Evolutionary conservation across 2,113 vertebrate genomes (phyloP), one percentile per base, ranked within the genome.

Genomic region (Aegypius monachus): DNA sequence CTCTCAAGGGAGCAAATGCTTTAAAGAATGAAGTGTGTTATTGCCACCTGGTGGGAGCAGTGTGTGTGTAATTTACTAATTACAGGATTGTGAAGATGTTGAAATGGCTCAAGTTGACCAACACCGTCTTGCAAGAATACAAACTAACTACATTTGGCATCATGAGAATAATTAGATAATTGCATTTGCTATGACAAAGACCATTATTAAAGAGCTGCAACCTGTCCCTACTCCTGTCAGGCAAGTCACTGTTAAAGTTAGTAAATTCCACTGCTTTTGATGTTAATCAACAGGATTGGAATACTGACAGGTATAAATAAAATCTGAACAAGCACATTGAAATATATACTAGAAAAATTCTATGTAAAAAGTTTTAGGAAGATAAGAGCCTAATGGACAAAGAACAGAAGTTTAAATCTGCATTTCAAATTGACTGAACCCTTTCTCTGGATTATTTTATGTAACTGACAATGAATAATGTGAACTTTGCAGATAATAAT

Each of bases 1-100:
- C 95, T 97, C 96, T 95, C 96, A 91, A 95, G 97, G 96, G 97
- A 97, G 47, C 20, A 79, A 79, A 71, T 36, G 13, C 61, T 74
- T 81, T 63, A 38, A 65, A 65, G 62, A 40, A 18, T 32, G 36
- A 95, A 65, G 88, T 59, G 66, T 61, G 40, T 68, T 90, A 80
- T 50, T 95, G 96, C 93, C 96, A 90, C 58, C 96, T 96, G 74
- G 78, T 93, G 96, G 95, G 42, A 85, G 27, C 13, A 17, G 43
- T 55, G 40, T n/a, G 40, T 32, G 7, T 61, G 17, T 23, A 62
- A 70, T 1, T 5, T 42, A 10, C 6, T 40, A 66, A 40, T 70
- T 40, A 17, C 29, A 27, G 52, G 21, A 47, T 4, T 22, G 40
- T 22, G 25, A 71, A 58, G 15, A 27, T 22, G 8, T 8, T 81